These are phyloP conservation scores for Paraplagusia blochii DNA, from an alignment of 2,113 vertebrate genomes.

Conservation along the genomic window DNA sequence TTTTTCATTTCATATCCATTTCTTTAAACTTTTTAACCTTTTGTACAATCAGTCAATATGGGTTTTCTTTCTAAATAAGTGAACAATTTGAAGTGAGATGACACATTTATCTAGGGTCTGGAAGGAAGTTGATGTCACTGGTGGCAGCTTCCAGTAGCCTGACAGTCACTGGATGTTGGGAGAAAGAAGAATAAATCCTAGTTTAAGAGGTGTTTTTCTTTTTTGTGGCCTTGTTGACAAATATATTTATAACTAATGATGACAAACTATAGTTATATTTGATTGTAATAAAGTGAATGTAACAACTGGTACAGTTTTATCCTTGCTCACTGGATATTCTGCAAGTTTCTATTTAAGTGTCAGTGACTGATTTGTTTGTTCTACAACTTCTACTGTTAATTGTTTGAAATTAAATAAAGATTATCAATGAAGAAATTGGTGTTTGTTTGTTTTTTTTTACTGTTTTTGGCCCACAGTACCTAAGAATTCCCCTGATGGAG, in stretches of 20 bases:
- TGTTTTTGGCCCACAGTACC: too few species aligned
- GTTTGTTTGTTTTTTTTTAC: too few species aligned
- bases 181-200: not conserved
- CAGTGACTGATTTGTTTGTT: constrained; percentile 5
- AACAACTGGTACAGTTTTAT: too few species aligned
- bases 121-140: not conserved
- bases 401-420: constrained; percentile 59
- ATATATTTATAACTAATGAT: too few species aligned
- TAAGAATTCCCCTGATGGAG: too few species aligned
- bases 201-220: not conserved
- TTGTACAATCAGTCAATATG: not conserved
- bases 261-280: too few species aligned
- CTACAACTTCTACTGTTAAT: constrained; percentile 35
- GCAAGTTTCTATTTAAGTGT: constrained; percentile 1
- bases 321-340: not conserved
- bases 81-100: not conserved
- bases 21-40: not conserved
- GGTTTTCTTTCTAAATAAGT: not conserved
- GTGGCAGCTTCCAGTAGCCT: too few species aligned
- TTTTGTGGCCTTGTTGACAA: too few species aligned
- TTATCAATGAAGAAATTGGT: constrained; percentile 10
- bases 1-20: too few species aligned
- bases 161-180: constrained; percentile 6
- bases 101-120: too few species aligned
- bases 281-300: too few species aligned